Conservation (phyloP, 2,888 invertebrate species). For the Synanthedon myopaeformis region DNA sequence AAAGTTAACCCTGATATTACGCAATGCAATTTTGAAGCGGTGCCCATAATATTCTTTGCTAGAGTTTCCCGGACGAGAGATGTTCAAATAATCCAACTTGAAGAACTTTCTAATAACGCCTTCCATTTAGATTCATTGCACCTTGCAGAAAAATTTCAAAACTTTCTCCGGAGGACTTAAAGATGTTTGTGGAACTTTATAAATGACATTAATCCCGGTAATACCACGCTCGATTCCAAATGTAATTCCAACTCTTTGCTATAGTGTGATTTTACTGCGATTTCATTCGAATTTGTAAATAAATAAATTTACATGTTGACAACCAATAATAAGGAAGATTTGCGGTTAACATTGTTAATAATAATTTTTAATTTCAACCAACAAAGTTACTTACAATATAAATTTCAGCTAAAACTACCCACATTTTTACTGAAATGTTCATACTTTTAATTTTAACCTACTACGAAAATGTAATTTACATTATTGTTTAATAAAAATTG, state of each 20-base stretch:
- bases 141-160: constrained; percentile 48
- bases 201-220: constrained; percentile 47
- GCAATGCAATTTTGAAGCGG: neutral
- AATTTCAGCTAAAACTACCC: no score
- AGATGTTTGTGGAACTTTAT: constrained; percentile 45
- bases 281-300: no score
- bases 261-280: neutral
- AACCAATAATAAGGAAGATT: neutral
- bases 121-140: constrained; percentile 54
- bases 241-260: constrained; percentile 21
- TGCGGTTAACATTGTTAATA: neutral
- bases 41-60: neutral
- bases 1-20: no score
- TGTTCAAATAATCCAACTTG: constrained; percentile 28
- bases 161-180: constrained; percentile 31
- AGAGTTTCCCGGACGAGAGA: neutral
- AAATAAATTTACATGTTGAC: no score
- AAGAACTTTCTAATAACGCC: constrained; percentile 55
- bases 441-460: no score
- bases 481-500: no score
- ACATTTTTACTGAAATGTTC: no score
- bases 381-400: neutral
- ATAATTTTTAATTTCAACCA: neutral
- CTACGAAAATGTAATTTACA: no score
- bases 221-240: constrained; percentile 33